These are phyloP conservation scores for Mionectes macconnelli DNA, from an alignment of 2,113 vertebrate species.

Conservation along the genomic window DNA sequence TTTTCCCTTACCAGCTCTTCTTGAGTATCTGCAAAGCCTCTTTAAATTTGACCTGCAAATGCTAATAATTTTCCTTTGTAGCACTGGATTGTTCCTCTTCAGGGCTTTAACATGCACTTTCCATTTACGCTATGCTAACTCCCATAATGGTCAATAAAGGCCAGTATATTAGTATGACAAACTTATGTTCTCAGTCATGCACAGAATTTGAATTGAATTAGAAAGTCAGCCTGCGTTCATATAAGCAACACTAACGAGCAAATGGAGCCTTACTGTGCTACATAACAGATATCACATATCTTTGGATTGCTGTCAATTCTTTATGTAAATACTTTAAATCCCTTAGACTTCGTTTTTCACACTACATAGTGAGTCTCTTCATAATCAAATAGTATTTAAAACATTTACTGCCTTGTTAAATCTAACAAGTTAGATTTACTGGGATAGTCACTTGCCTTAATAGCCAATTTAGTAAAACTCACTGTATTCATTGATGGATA, in stretches of 20 bases:
- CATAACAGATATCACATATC: not conserved
- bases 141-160: constrained; percentile 16
- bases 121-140: not conserved
- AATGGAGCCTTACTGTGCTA: not conserved
- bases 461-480: constrained; percentile 47
- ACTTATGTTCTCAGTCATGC: not conserved
- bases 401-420: constrained; percentile 62
- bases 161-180: not conserved
- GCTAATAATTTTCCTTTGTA: not conserved
- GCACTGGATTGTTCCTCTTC: not conserved
- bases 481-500: constrained; percentile 22
- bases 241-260: not conserved
- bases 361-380: constrained; percentile 8
- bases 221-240: not conserved
- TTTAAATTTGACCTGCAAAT: not conserved
- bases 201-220: constrained; percentile 20
- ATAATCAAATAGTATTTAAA: constrained; percentile 54
- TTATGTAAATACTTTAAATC: not conserved
- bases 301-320: constrained; percentile 9
- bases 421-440: constrained; percentile 57
- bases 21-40: not conserved
- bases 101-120: not conserved
- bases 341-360: not conserved
- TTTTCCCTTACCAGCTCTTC: not conserved
- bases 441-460: constrained; percentile 56